Conservation (phyloP, 92 coral and sea anemone species). For the Virgularia gustaviana region DNA sequence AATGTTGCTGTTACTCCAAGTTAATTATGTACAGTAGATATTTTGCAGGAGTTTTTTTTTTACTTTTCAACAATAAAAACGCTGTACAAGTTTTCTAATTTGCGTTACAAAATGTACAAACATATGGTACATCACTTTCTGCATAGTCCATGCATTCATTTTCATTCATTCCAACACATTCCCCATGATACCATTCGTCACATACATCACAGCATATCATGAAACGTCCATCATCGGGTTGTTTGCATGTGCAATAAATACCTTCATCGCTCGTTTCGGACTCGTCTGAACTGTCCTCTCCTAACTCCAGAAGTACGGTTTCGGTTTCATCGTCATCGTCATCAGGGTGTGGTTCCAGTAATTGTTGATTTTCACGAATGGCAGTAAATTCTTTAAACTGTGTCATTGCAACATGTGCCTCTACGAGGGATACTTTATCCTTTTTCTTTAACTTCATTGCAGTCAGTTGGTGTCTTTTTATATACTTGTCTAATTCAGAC, state of each 20-base stretch:
- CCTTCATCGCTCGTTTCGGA: conserved; percentile 29
- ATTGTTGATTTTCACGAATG: conserved; percentile 7
- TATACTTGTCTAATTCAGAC: conserved; percentile 58
- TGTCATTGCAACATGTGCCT: conserved; percentile 57
- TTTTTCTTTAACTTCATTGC: conserved; percentile 48
- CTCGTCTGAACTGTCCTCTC: conserved; percentile 25
- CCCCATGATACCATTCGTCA: conserved; percentile 62
- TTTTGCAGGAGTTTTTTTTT: too few relatives aligned
- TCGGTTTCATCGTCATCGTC: conserved; percentile 42
- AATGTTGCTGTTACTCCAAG: too few relatives aligned
- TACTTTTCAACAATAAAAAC: too few relatives aligned
- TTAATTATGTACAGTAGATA: too few relatives aligned
- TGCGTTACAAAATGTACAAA: too few relatives aligned
- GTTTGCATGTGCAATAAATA: conserved; percentile 56
- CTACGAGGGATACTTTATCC: conserved; percentile 57
- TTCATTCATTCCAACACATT: conserved; percentile 49
- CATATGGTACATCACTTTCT: too few relatives aligned
- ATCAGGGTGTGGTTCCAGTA: conserved; percentile 27
- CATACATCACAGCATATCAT: conserved; percentile 62
- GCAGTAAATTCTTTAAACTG: background rate
- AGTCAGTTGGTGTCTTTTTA: conserved; percentile 45
- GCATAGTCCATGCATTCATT: conserved; percentile 15
- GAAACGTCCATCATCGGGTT: conserved; percentile 62
- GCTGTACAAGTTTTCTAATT: too few relatives aligned
- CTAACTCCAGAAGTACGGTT: conserved; percentile 54